A percentile compares a stretch with the other conserved stretches of the same genome.
These are phyloP conservation scores for Denticeps clupeoides DNA, from an alignment of 2,797 vertebrate genomes.

Conservation along the genomic window DNA sequence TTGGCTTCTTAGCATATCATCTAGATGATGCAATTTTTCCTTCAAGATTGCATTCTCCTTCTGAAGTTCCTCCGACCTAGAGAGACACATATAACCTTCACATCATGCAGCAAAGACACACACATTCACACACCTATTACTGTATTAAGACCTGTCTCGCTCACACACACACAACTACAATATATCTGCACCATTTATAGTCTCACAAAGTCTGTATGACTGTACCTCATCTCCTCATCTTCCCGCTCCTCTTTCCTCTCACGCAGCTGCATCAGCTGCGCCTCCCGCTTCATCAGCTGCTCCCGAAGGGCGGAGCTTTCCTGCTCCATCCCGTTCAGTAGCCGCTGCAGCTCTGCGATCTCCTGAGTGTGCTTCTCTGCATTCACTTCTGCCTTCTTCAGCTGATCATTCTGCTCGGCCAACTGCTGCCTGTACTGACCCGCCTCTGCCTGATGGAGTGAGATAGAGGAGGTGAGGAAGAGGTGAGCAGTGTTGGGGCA, in stretches of 20 bases:
- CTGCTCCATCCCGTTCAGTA: constrained; percentile 76
- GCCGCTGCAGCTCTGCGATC: constrained; percentile 65
- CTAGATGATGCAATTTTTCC: constrained; percentile 90
- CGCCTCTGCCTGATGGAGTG: constrained; percentile 22
- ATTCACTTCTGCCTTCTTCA: constrained; percentile 50
- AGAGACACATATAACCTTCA: constrained; percentile 25
- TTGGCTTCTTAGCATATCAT: constrained; percentile 92
- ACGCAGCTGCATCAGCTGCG: constrained; percentile 58
- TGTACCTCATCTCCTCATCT: constrained; percentile 55
- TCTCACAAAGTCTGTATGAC: background rate
- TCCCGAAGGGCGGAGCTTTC: constrained; percentile 67
- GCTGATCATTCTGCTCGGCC: constrained; percentile 47
- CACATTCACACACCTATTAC: background rate
- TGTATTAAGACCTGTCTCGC: no score
- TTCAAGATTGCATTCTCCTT: constrained; percentile 75
- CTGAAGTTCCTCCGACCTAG: constrained; percentile 71
- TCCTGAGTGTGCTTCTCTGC: constrained; percentile 55
- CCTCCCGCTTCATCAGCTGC: constrained; percentile 59
- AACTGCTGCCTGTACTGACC: constrained; percentile 56
- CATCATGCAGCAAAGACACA: no score
- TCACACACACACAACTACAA: background rate
- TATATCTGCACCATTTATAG: background rate
- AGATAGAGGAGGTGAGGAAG: background rate
- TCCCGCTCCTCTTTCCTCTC: constrained; percentile 54
- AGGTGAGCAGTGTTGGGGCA: background rate